Evolutionary conservation across 2,888 invertebrate species (phyloP).

Genomic region (Cyaniris semiargus): DNA sequence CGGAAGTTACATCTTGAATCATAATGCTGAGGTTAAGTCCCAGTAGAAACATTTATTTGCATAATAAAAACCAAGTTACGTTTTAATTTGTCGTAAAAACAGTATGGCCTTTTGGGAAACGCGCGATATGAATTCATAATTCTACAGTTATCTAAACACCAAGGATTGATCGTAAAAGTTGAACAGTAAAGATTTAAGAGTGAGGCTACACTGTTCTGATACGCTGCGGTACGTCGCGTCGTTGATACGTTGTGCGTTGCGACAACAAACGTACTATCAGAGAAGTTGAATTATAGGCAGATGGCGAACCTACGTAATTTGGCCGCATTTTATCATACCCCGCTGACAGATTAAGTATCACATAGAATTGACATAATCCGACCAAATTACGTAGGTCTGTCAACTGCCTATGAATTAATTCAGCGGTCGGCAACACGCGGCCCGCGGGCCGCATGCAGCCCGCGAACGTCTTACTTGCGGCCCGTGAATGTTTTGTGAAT

Average conservation of each 20-base stretch:
- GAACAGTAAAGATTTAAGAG: neutral
- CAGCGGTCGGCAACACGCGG: too few relatives aligned
- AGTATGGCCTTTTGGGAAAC: slow-evolving; percentile 26
- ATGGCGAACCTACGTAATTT: too few relatives aligned
- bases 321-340: too few relatives aligned
- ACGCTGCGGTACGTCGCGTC: neutral
- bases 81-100: slow-evolving; percentile 31
- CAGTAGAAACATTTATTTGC: slow-evolving; percentile 27
- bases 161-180: slow-evolving; percentile 2
- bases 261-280: neutral
- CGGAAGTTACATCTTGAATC: slow-evolving; percentile 19
- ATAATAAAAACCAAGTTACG: slow-evolving; percentile 28
- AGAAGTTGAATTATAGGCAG: too few relatives aligned
- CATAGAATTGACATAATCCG: too few relatives aligned
- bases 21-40: slow-evolving; percentile 27
- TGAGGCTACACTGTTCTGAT: neutral
- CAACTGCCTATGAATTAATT: too few relatives aligned
- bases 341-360: too few relatives aligned
- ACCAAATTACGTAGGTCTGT: too few relatives aligned
- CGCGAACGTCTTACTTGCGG: too few relatives aligned
- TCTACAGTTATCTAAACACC: slow-evolving; percentile 22
- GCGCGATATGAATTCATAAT: slow-evolving; percentile 28
- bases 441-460: too few relatives aligned
- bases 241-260: neutral
- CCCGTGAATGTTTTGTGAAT: too few relatives aligned